Conservation (phyloP, 2,888 invertebrate genomes). For the Hypsopygia costalis region DNA sequence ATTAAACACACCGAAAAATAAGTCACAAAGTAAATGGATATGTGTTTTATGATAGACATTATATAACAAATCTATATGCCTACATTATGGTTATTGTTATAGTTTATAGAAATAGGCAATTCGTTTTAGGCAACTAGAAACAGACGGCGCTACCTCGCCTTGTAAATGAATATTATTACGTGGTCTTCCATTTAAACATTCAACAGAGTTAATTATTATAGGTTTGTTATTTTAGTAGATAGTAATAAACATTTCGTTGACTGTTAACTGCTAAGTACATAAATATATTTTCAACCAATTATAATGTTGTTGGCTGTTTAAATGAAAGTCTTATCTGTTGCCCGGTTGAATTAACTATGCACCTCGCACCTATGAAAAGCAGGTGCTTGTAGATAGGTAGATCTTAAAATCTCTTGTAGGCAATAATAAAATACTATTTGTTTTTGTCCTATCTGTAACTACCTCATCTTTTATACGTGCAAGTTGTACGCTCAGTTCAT, state of each 20-base stretch:
- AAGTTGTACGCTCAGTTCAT: background rate
- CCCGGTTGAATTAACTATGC: too few species aligned
- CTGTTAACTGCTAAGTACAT: background rate
- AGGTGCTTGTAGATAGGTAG: too few species aligned
- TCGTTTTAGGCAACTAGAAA: slow-evolving; percentile 21
- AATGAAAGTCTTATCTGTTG: background rate
- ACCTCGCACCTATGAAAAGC: too few species aligned
- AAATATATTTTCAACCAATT: background rate
- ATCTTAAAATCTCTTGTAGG: too few species aligned
- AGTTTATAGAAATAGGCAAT: slow-evolving; percentile 35
- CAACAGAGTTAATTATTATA: background rate
- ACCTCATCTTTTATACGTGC: too few species aligned
- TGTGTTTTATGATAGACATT: slow-evolving; percentile 20
- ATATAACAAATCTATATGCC: slow-evolving; percentile 15
- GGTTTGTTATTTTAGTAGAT: background rate
- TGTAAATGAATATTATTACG: background rate
- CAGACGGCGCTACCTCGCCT: background rate
- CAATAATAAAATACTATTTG: too few species aligned
- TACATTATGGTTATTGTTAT: slow-evolving; percentile 35
- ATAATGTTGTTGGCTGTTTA: background rate
- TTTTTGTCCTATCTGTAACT: too few species aligned
- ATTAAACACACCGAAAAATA: slow-evolving; percentile 4
- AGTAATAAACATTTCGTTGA: background rate
- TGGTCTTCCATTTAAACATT: background rate
- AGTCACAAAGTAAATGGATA: slow-evolving; percentile 17